These are phyloP conservation scores for Oopsacas minuta DNA, from an alignment of 37 sponge, comb jelly and placozoan species.

Conservation along the genomic window DNA sequence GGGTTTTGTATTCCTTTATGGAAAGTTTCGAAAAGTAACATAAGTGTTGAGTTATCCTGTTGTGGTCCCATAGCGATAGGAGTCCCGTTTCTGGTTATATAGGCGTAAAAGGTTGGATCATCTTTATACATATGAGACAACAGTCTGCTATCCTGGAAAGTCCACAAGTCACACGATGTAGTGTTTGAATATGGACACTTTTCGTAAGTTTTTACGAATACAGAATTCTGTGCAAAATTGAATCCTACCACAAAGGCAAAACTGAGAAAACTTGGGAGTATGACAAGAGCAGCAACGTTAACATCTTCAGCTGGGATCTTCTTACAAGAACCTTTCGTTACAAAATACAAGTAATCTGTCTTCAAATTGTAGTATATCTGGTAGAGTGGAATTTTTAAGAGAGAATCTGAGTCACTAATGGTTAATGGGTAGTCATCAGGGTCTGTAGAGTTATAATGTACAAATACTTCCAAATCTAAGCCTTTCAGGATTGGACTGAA, in stretches of 20 bases:
- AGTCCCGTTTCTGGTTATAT: not conserved
- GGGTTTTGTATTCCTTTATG: not conserved
- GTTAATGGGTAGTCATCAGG: not conserved
- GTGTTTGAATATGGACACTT: not conserved
- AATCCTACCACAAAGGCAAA: not conserved
- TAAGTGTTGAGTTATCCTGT: not conserved
- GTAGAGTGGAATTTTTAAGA: not conserved
- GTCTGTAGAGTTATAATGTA: not conserved
- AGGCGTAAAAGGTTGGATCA: not conserved
- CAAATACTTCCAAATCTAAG: not conserved
- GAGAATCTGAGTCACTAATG: not conserved
- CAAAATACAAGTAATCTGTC: not conserved
- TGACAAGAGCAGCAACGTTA: not conserved
- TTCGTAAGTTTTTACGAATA: not conserved
- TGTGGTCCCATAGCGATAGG: not conserved
- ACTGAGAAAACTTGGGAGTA: not conserved
- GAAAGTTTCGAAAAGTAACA: not conserved
- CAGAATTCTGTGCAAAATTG: not conserved
- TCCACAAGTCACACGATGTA: not conserved
- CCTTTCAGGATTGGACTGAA: not conserved
- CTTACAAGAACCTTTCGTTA: not conserved
- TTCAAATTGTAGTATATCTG: not conserved
- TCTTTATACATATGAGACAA: not conserved
- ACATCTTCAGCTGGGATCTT: not conserved
- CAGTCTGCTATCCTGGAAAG: not conserved